phyloP scores from a whole-genome alignment of 2,888 invertebrate genomes.

The Lochmaea capreae region DNA sequence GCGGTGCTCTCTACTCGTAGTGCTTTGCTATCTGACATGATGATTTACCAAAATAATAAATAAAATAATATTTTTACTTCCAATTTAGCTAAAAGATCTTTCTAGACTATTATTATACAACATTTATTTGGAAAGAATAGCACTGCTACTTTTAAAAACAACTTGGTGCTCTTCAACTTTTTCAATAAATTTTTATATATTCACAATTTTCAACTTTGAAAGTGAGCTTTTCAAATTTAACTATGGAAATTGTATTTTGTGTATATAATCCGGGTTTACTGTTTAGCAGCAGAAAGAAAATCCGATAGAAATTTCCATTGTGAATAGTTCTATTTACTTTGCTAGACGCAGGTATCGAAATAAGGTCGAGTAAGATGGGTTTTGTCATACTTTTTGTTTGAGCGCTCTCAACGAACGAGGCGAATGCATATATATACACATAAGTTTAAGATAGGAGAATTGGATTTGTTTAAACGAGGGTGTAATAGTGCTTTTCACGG shows the following conservation, averaged over 20 bases:
- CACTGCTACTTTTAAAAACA: not conserved
- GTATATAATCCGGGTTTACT: not conserved
- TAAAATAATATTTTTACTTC: too few relatives aligned
- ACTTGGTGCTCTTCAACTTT: not conserved
- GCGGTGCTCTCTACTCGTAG: too few relatives aligned
- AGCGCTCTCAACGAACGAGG: not conserved
- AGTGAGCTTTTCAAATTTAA: not conserved
- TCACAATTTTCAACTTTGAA: not conserved
- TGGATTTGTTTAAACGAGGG: not conserved
- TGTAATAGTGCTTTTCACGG: not conserved
- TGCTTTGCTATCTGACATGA: too few relatives aligned
- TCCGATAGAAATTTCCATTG: constrained; percentile 9
- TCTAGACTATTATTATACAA: too few relatives aligned
- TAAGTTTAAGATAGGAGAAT: not conserved
- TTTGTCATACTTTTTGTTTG: constrained; percentile 13
- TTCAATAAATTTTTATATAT: not conserved
- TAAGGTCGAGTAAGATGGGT: not conserved
- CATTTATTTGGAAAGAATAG: not conserved
- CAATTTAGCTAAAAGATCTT: too few relatives aligned
- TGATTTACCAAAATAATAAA: too few relatives aligned
- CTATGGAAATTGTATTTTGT: constrained; percentile 1
- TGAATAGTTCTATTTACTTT: constrained; percentile 10
- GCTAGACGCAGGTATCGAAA: constrained; percentile 9
- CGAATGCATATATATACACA: not conserved
- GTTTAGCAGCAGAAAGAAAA: constrained; percentile 8